Evolutionary conservation across 2,797 vertebrate genomes (phyloP).

Genomic region (Molossus molossus): DNA sequence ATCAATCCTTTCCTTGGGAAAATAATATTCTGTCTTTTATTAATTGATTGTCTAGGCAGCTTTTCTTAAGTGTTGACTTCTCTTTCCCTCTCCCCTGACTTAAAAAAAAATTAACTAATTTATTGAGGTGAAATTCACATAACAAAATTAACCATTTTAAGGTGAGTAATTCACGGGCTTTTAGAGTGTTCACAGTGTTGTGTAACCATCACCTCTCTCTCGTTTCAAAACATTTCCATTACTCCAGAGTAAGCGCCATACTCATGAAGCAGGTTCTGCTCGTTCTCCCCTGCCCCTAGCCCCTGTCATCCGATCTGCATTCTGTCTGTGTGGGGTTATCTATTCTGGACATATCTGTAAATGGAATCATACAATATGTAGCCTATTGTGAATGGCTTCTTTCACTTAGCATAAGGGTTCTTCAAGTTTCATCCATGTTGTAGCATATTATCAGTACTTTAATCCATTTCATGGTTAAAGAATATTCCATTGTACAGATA

Average conservation of each 20-base stretch:
- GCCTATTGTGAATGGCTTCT: neutral
- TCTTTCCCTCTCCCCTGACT: neutral
- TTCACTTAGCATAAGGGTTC: neutral
- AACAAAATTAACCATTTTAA: neutral
- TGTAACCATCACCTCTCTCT: neutral
- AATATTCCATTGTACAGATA: neutral
- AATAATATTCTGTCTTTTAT: neutral
- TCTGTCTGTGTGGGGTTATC: neutral
- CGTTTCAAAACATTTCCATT: neutral
- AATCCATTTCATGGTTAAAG: neutral
- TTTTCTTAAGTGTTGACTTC: neutral
- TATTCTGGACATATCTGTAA: neutral
- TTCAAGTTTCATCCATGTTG: neutral
- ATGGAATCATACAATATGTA: neutral
- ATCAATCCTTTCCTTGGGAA: constrained; percentile 2
- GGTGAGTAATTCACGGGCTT: neutral
- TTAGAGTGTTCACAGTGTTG: neutral
- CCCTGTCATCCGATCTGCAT: neutral
- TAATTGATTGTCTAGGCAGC: neutral
- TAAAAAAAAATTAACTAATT: neutral
- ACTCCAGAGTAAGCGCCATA: neutral
- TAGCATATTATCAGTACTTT: neutral
- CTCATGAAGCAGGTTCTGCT: neutral
- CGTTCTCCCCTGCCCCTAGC: neutral
- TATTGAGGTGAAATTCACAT: constrained; percentile 10